Conservation (phyloP, 2,888 invertebrate genomes). For the Tachina fera region DNA sequence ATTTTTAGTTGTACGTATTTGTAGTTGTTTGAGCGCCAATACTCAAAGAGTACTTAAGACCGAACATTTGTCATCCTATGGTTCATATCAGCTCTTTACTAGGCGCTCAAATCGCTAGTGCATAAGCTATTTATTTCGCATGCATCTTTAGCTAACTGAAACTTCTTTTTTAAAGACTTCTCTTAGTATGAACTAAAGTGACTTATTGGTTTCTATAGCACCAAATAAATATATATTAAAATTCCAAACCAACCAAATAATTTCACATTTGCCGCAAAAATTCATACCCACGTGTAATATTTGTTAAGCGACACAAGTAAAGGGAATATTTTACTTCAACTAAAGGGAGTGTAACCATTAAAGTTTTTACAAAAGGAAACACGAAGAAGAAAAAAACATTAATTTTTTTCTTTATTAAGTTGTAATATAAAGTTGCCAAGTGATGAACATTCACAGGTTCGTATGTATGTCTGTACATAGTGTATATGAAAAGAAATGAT, state of each 20-base stretch:
- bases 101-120: too few species aligned
- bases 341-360: slow-evolving; percentile 53
- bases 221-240: neutral
- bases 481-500: slow-evolving; percentile 18
- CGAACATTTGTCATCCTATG: too few species aligned
- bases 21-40: too few species aligned
- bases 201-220: neutral
- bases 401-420: slow-evolving; percentile 28
- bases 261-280: slow-evolving; percentile 28
- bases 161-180: neutral
- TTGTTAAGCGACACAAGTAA: slow-evolving; percentile 11
- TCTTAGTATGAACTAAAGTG: neutral
- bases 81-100: too few species aligned
- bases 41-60: too few species aligned
- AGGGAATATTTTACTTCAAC: slow-evolving; percentile 32
- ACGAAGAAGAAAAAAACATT: slow-evolving; percentile 1
- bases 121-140: too few species aligned
- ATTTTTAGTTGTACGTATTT: too few species aligned
- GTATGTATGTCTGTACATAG: too few species aligned
- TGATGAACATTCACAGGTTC: neutral
- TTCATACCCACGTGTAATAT: slow-evolving; percentile 15
- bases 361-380: slow-evolving; percentile 13
- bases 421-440: slow-evolving; percentile 13
- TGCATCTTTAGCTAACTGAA: too few species aligned
- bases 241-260: slow-evolving; percentile 4